Percentiles rank a stretch among this genome's conserved stretches.
phyloP scores from a whole-genome alignment of 2,888 invertebrate genomes.

The Erebia palarica region DNA sequence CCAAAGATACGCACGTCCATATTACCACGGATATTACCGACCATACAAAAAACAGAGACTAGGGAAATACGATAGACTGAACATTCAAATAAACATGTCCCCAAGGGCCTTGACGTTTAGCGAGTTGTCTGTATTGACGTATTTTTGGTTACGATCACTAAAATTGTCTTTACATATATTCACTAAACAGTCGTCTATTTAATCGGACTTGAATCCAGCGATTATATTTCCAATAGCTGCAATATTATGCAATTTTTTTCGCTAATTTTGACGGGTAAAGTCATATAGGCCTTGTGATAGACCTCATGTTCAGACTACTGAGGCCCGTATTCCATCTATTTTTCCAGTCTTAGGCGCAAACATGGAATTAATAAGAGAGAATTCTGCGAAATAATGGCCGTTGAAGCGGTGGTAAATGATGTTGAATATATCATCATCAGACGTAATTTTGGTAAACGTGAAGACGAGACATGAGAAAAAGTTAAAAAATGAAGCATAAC shows the following conservation, averaged over 20 bases:
- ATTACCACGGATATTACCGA: conserved; percentile 51
- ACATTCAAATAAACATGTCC: neutral
- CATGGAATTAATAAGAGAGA: conserved; percentile 36
- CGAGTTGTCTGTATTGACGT: no score
- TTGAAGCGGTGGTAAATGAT: conserved; percentile 10
- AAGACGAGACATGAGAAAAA: conserved; percentile 4
- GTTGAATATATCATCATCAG: conserved; percentile 21
- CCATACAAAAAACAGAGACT: conserved; percentile 36
- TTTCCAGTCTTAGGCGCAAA: conserved; percentile 1
- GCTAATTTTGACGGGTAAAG: no score
- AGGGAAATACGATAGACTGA: conserved; percentile 22
- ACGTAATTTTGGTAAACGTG: conserved; percentile 14
- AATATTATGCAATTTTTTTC: no score
- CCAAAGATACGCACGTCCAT: conserved; percentile 48
- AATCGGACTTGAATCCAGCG: no score
- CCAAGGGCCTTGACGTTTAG: no score
- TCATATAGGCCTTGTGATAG: no score
- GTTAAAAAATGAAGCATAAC: conserved; percentile 6
- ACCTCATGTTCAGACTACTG: no score
- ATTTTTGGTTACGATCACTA: no score
- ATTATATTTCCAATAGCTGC: no score
- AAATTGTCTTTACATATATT: no score
- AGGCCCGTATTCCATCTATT: neutral
- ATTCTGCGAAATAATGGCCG: conserved; percentile 18
- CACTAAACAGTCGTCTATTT: no score